Evolutionary conservation across 2,888 invertebrate genomes (phyloP).

Genomic region (Catonia carolina): DNA sequence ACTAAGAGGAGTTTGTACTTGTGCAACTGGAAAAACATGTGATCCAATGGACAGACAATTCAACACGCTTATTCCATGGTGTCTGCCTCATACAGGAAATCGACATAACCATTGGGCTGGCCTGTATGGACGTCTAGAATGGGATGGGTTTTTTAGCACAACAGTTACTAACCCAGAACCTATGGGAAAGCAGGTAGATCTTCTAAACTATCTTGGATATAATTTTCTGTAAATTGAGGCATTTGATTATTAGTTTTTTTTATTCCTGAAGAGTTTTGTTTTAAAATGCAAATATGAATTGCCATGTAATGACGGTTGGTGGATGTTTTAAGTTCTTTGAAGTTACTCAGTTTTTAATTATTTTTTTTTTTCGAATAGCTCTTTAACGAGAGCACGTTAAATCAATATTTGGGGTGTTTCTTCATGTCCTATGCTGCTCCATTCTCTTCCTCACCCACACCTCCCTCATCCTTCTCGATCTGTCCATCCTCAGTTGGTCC

Average conservation of each 20-base stretch:
- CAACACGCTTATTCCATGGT: slow-evolving; percentile 83
- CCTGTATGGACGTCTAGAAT: slow-evolving; percentile 69
- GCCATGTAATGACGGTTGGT: too few relatives aligned
- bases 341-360: too few relatives aligned
- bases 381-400: too few relatives aligned
- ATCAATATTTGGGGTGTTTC: too few relatives aligned
- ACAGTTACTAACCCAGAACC: slow-evolving; percentile 83
- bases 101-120: slow-evolving; percentile 83
- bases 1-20: slow-evolving; percentile 69
- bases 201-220: not conserved
- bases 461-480: too few relatives aligned
- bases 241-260: too few relatives aligned
- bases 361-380: too few relatives aligned
- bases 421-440: too few relatives aligned
- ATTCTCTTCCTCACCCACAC: too few relatives aligned
- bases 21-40: slow-evolving; percentile 59
- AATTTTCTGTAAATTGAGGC: not conserved
- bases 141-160: slow-evolving; percentile 80
- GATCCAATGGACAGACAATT: slow-evolving; percentile 66
- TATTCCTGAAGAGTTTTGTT: not conserved
- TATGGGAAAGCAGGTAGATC: slow-evolving; percentile 71
- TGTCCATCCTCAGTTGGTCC: too few relatives aligned
- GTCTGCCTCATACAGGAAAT: slow-evolving; percentile 79
- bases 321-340: too few relatives aligned
- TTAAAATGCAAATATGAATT: not conserved